Evolutionary conservation across 2,888 invertebrate species (phyloP).

Genomic region (Eupithecia subfuscata): DNA sequence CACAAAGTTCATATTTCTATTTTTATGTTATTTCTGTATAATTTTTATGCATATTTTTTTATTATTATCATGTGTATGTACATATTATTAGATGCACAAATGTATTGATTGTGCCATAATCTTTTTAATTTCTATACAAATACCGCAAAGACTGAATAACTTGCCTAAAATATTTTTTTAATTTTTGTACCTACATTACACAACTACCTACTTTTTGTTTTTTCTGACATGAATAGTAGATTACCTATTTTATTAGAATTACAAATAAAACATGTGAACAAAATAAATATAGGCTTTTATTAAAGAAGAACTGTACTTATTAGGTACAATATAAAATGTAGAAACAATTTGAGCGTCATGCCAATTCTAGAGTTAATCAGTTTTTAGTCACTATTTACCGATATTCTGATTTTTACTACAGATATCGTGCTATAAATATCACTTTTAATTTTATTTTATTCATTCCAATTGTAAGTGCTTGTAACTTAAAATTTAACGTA

Average conservation of each 20-base stretch:
- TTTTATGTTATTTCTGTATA: neutral
- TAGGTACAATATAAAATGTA: conserved; percentile 48
- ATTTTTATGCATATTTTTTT: neutral
- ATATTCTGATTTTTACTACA: neutral
- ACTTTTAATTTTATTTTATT: conserved; percentile 18
- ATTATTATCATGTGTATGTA: neutral
- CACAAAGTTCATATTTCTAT: neutral
- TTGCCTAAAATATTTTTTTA: conserved; percentile 33
- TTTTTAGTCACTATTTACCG: neutral
- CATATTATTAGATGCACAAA: conserved; percentile 23
- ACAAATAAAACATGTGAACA: conserved; percentile 28
- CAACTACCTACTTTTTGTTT: conserved; percentile 12
- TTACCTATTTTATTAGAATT: neutral
- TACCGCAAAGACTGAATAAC: conserved; percentile 41
- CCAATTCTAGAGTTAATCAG: neutral
- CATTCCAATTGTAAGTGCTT: conserved; percentile 19
- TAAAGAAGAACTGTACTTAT: conserved; percentile 23
- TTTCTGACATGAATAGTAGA: conserved; percentile 11
- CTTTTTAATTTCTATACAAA: conserved; percentile 18
- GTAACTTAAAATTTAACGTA: neutral
- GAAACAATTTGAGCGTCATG: conserved; percentile 52
- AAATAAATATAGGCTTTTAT: conserved; percentile 36
- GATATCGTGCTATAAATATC: conserved; percentile 23
- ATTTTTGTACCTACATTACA: conserved; percentile 27
- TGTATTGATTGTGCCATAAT: conserved; percentile 34